Base-by-base conservation (phyloP, 23 tunicate species). In the Oikopleura albicans region DNA sequence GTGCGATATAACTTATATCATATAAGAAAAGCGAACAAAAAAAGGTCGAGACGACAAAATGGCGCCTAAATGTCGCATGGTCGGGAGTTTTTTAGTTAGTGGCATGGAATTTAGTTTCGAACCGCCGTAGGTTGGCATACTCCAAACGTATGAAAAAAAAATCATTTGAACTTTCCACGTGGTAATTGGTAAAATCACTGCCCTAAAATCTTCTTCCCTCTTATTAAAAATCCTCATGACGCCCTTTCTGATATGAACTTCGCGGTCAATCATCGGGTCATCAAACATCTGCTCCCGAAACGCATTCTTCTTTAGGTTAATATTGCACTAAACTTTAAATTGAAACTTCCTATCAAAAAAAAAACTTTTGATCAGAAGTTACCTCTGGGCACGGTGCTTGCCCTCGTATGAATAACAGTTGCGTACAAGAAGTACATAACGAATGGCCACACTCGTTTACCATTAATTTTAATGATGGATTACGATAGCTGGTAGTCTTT, bases 181-280 rank as follows among this genome's bases (percentile, higher is more conserved):
- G n/a, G n/a, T n/a, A n/a, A n/a, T n/a, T n/a, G n/a, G n/a, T n/a
- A n/a, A n/a, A n/a, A n/a, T n/a, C 63, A 49, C 22, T 49, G 12
- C 22, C 63, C 63, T 49, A 22, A 49, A 49, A 8, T 49, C 63
- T 49, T 49, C 63, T 49, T 49, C 63, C 22, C 63, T 49, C 22
- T 49, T 49, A 49, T 49, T 49, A 71, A 71, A 71, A 71, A 71
- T 12, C 4, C 27, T 29, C 37, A 29, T 22, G 37, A 16, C 79
- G 28, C 35, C 35, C 37, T 71, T 71, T 29, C 79, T 16, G 4
- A 71, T 12, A 29, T 71, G 79, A 16, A 71, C 79, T 71, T 71
- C 79, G 31, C 79, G 79, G 37, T 71, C 79, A 29, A 71, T 71
- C 79, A 71, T 71, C 37, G 79, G 79, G 37, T 71, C 79, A 29